Evolutionary conservation across 2,797 vertebrate genomes (phyloP).

Genomic region (Muraenolepis orangiensis): DNA sequence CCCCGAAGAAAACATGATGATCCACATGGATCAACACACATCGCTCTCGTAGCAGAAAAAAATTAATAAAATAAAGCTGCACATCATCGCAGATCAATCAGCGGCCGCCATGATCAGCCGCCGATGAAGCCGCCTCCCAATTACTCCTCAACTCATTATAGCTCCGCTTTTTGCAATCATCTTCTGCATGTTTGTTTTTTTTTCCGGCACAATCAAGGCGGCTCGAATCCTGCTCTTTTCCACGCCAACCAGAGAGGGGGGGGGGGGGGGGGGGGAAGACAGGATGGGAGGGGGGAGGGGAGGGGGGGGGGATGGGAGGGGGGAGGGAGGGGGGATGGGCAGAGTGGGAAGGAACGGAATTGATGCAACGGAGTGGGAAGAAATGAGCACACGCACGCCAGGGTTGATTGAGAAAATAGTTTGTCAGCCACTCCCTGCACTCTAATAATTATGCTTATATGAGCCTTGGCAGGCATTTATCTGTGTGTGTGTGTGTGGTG

Average conservation of each 20-base stretch:
- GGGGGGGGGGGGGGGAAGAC: no score
- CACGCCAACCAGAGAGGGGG: no score
- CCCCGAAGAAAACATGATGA: no score
- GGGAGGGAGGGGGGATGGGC: no score
- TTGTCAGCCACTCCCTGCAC: conserved; percentile 41
- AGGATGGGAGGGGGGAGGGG: no score
- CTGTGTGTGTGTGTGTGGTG: background rate
- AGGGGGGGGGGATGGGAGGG: no score
- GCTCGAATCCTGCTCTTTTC: background rate
- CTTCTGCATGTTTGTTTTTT: background rate
- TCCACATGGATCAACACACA: background rate
- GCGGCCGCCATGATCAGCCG: background rate
- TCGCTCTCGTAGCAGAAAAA: background rate
- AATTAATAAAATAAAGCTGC: background rate
- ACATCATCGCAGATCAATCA: conserved; percentile 6
- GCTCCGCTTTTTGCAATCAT: conserved; percentile 32
- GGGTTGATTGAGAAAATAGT: conserved; percentile 40
- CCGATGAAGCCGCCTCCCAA: conserved; percentile 3
- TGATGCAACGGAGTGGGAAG: conserved; percentile 39
- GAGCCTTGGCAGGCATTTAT: no score
- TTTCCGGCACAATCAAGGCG: background rate
- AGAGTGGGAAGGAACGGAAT: no score
- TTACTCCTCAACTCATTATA: conserved; percentile 29
- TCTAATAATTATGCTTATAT: conserved; percentile 38
- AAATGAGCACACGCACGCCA: conserved; percentile 21